Evolutionary conservation across 2,888 invertebrate species (phyloP).

Genomic region (Callyntrura guangdongensis): DNA sequence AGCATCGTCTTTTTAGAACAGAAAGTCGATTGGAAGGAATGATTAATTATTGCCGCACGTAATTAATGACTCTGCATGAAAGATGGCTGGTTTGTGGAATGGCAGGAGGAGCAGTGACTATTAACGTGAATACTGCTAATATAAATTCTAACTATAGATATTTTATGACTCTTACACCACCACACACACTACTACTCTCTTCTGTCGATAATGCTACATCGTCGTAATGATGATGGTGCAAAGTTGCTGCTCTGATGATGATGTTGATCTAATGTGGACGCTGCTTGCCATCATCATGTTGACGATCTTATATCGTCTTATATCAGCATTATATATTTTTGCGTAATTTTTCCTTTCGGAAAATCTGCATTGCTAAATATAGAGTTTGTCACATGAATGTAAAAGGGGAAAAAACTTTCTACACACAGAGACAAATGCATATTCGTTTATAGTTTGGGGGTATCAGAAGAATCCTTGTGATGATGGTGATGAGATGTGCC

Average conservation of each 20-base stretch:
- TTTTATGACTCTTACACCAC: constrained; percentile 37
- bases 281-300: not conserved
- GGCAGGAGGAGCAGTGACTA: constrained; percentile 69
- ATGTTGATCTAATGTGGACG: not conserved
- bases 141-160: constrained; percentile 47
- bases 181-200: not conserved
- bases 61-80: constrained; percentile 78
- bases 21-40: constrained; percentile 77
- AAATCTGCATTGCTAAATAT: constrained; percentile 74
- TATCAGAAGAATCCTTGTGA: not conserved
- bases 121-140: constrained; percentile 20
- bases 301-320: not conserved
- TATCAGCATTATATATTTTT: constrained; percentile 2
- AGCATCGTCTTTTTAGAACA: constrained; percentile 63
- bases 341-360: constrained; percentile 65
- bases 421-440: too few relatives aligned
- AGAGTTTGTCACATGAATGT: constrained; percentile 59
- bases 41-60: constrained; percentile 78
- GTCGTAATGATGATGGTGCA: constrained; percentile 63
- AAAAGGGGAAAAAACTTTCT: constrained; percentile 2
- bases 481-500: not conserved
- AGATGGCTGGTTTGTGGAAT: constrained; percentile 76
- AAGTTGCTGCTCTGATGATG: constrained; percentile 43
- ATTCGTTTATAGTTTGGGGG: too few relatives aligned
- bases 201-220: constrained; percentile 20